Evolutionary conservation across 2,113 vertebrate genomes (phyloP).

Genomic region (Burhinus bistriatus): DNA sequence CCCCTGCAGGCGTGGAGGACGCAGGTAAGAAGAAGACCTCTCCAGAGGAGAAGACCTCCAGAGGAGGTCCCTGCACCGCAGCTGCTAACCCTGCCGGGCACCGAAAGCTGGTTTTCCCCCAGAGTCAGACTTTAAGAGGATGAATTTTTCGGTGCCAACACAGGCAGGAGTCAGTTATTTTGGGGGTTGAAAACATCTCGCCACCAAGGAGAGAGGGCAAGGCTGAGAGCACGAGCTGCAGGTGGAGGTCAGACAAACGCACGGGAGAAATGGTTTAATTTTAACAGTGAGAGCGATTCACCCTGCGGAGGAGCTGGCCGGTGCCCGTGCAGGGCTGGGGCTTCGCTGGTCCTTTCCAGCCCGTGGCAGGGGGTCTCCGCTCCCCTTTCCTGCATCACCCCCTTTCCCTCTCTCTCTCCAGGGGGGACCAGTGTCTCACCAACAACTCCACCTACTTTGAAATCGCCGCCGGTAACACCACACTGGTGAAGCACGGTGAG

Average conservation of each 20-base stretch:
- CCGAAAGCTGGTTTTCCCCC: neutral
- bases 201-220: neutral
- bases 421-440: neutral
- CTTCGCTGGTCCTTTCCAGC: neutral
- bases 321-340: neutral
- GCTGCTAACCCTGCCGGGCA: neutral
- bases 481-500: slow-evolving; percentile 23
- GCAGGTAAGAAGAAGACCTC: neutral
- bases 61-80: accelerated
- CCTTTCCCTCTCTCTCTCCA: neutral
- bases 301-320: neutral
- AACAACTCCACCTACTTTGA: slow-evolving; percentile 27
- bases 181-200: accelerated
- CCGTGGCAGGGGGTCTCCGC: accelerated
- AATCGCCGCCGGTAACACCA: accelerated
- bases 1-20: neutral
- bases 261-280: accelerated
- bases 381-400: neutral
- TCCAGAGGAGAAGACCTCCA: neutral
- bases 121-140: neutral
- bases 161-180: neutral
- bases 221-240: neutral
- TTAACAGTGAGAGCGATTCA: neutral
- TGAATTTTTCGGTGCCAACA: accelerated
- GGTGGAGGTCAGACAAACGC: neutral